Conservation (phyloP, 2,113 vertebrate genomes). For the Malurus melanocephalus region DNA sequence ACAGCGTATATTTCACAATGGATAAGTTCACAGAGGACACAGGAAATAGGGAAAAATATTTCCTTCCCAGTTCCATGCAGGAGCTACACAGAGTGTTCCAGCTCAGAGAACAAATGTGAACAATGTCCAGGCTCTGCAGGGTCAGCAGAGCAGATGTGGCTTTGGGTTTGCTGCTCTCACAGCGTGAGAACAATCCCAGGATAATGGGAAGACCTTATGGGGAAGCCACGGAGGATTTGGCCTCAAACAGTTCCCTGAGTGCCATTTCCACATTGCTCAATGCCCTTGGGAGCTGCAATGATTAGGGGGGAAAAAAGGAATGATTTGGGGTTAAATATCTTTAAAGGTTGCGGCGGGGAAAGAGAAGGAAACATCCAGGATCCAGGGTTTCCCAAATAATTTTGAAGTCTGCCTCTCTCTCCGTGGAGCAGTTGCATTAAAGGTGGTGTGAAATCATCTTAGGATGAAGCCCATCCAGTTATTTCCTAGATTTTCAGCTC, state of each 20-base stretch:
- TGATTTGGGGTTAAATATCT: background rate
- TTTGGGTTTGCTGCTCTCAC: background rate
- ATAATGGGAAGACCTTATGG: conserved; percentile 56
- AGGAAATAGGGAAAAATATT: conserved; percentile 23
- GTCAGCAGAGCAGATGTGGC: conserved; percentile 54
- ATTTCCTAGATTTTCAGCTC: background rate
- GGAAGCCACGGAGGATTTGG: background rate
- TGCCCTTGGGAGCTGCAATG: background rate
- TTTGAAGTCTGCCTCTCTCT: background rate
- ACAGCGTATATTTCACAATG: background rate
- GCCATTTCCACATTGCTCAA: conserved; percentile 35
- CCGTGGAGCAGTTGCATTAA: background rate
- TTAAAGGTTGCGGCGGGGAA: background rate
- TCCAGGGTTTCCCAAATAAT: background rate
- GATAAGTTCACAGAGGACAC: conserved; percentile 36
- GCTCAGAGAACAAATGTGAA: background rate
- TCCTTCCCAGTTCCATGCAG: conserved; percentile 14
- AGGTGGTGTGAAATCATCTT: background rate
- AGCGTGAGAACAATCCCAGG: conserved; percentile 53
- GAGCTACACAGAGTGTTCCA: conserved; percentile 25
- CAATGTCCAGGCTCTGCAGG: background rate
- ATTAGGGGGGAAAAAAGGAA: accelerated
- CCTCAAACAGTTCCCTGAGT: background rate
- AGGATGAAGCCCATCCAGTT: background rate
- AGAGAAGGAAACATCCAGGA: background rate